phyloP scores from a whole-genome alignment of 2,113 vertebrate genomes.

The Xenotilapia flavipinnis region DNA sequence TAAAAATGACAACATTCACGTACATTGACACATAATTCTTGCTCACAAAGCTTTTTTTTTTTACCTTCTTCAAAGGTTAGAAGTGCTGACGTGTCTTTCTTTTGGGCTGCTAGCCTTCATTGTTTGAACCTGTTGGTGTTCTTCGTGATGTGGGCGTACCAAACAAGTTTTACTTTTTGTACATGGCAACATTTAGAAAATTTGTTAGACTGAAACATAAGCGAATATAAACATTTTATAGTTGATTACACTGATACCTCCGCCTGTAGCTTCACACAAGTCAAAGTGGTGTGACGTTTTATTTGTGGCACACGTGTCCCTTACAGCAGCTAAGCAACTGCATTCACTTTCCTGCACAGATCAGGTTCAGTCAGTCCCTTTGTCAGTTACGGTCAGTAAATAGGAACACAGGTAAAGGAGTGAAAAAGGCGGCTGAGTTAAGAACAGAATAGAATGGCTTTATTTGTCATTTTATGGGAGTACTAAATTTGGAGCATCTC shows the following conservation, averaged over 20 bases:
- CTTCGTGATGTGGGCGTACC: not conserved
- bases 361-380: not conserved
- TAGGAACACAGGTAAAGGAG: not conserved
- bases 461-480: not conserved
- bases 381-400: not conserved
- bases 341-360: not conserved
- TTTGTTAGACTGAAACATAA: not conserved
- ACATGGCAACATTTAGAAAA: not conserved
- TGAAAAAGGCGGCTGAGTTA: not conserved
- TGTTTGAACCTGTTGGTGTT: not conserved
- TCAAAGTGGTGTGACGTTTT: not conserved
- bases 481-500: not conserved
- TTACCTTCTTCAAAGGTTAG: not conserved
- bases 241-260: not conserved
- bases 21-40: not conserved
- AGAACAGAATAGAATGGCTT: not conserved
- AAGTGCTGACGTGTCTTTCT: not conserved
- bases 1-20: not conserved
- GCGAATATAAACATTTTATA: not conserved
- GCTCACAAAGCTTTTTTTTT: not conserved
- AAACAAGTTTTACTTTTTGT: not conserved
- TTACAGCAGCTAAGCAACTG: not conserved
- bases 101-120: not conserved
- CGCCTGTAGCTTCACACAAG: not conserved
- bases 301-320: not conserved